Evolutionary conservation across 2,797 vertebrate species (phyloP), one percentile per base, ranked within the genome.

Genomic region (Hippoglossus hippoglossus): DNA sequence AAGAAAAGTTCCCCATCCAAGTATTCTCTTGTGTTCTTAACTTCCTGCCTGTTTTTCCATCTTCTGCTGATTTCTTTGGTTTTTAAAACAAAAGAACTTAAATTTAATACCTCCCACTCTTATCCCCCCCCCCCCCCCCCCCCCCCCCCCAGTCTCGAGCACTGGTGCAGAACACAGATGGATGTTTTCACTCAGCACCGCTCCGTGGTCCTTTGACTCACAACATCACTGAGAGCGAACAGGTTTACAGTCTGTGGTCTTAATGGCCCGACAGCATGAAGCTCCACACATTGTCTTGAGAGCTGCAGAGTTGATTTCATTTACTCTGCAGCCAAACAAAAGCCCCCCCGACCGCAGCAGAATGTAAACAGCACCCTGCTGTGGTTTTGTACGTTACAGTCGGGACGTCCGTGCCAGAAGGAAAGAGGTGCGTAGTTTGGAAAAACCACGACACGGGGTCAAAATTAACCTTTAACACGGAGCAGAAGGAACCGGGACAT

Each of bases 251-350:
- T 75, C 73, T 79, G 85, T 52, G 83, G 83, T 50, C 36, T 12
- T 1, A 13, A 6, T 0, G 64, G 52, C 39, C 21, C 21, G 21
- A 59, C 81, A 59, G 67, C 78, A 77, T 70, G 41, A 63, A 81
- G 60, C 78, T 74, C 67, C 72, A 61, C 83, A 68, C 75, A 18
- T 66, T 46, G 67, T 81, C 65, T 44, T 53, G 49, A 36, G 69
- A 71, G 65, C 73, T 75, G 76, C 18, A 18, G 75, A 75, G 63
- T 56, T 78, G 86, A 83, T 86, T 88, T 87, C 74, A 87, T 87
- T 88, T 87, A 88, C 72, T 80, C 66, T 50, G 25, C 0, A 19
- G 58, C 63, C 71, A 89, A 90, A 90, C 89, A 90, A 78, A 73
- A 56, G 71, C 44, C 7, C 28, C 73, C 69, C 44, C 25, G 25